Percentiles rank a stretch among this genome's conserved stretches.
Evolutionary conservation across 2,113 vertebrate genomes (phyloP).

Genomic region (Corythaixoides concolor): DNA sequence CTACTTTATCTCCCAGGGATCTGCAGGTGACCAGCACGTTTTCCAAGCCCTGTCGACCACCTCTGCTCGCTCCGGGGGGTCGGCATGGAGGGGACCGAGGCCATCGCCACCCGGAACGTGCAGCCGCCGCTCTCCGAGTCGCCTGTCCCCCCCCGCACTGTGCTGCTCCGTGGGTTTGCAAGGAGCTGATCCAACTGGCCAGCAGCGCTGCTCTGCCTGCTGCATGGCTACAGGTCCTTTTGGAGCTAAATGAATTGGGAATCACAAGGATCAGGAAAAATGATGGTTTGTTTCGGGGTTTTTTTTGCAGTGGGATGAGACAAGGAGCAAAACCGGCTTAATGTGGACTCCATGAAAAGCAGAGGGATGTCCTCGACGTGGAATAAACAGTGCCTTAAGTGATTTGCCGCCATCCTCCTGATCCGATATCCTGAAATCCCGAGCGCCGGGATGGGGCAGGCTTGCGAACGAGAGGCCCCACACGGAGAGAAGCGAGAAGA

Average conservation of each 20-base stretch:
- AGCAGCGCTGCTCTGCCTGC: accelerated
- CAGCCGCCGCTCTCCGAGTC: background rate
- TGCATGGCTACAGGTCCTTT: accelerated
- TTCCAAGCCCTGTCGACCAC: accelerated
- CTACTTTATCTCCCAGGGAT: background rate
- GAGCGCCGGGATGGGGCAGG: background rate
- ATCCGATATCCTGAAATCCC: background rate
- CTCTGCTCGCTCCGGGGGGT: background rate
- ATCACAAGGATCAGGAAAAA: background rate
- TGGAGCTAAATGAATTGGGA: background rate
- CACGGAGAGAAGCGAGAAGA: accelerated
- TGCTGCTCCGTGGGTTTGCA: accelerated
- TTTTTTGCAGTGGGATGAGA: background rate
- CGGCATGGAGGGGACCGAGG: accelerated
- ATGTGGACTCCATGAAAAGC: background rate
- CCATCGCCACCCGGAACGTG: accelerated
- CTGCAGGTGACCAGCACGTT: background rate
- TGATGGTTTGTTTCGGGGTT: accelerated
- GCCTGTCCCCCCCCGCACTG: background rate
- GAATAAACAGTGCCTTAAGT: accelerated
- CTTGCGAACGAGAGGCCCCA: background rate
- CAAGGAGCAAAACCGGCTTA: background rate
- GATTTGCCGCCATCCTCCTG: background rate
- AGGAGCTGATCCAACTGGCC: background rate
- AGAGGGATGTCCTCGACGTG: accelerated